Conservation (phyloP, 2,888 invertebrate species). For the Metellina segmentata region DNA sequence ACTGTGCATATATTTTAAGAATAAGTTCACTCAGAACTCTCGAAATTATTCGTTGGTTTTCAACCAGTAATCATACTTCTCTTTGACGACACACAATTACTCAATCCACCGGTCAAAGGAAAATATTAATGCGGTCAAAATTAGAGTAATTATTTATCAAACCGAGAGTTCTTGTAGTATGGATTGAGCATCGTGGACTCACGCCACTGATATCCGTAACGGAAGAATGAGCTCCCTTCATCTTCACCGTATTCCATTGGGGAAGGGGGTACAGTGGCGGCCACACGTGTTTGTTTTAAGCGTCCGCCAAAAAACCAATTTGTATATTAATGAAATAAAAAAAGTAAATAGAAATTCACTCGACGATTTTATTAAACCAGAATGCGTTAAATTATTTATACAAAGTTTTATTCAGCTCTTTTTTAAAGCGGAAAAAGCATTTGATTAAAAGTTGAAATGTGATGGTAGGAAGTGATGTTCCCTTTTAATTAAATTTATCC, state of each 20-base stretch:
- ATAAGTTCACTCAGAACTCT: too few relatives aligned
- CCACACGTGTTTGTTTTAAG: slow-evolving; percentile 70
- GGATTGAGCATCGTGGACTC: neutral
- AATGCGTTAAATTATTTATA: slow-evolving; percentile 66
- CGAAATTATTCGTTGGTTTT: neutral
- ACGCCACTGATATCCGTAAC: slow-evolving; percentile 2
- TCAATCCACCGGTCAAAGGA: neutral
- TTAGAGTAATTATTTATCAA: neutral
- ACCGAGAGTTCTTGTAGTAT: neutral
- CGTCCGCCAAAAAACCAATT: slow-evolving; percentile 67
- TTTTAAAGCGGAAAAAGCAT: slow-evolving; percentile 15
- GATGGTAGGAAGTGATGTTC: slow-evolving; percentile 52
- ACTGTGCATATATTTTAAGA: too few relatives aligned
- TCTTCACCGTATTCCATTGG: neutral
- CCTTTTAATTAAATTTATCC: slow-evolving; percentile 72
- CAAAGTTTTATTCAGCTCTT: slow-evolving; percentile 46
- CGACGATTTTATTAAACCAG: slow-evolving; percentile 70
- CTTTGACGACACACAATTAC: neutral
- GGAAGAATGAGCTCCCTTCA: neutral
- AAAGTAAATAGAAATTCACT: slow-evolving; percentile 59
- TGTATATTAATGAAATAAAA: slow-evolving; percentile 75
- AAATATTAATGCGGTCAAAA: neutral
- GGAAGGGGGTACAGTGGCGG: neutral
- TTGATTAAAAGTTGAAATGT: slow-evolving; percentile 75
- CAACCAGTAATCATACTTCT: neutral